Evolutionary conservation across 2,113 vertebrate species (phyloP).

Genomic region (Melanocharis versteri): DNA sequence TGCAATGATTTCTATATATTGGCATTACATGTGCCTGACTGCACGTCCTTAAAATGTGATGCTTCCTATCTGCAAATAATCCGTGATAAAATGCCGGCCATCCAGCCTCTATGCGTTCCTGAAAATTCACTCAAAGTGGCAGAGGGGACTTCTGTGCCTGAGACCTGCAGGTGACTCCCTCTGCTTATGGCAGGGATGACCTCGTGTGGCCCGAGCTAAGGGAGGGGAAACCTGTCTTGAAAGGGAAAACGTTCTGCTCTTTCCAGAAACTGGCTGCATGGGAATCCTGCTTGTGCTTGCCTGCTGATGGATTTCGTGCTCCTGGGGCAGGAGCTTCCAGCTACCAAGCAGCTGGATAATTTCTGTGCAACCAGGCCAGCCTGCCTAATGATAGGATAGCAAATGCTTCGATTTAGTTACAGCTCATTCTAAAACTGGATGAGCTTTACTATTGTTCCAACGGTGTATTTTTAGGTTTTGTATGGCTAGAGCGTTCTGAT

Average conservation of each 20-base stretch:
- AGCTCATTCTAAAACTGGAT: not conserved
- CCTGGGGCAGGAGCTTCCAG: not conserved
- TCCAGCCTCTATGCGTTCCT: fast-evolving
- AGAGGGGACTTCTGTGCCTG: not conserved
- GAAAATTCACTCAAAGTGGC: not conserved
- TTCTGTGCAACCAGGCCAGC: not conserved
- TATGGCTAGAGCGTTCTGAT: not conserved
- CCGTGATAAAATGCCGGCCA: not conserved
- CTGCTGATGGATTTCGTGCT: not conserved
- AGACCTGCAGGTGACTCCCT: not conserved
- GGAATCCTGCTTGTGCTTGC: not conserved
- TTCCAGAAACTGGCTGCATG: not conserved
- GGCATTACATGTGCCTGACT: not conserved
- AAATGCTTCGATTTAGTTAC: not conserved
- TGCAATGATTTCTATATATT: not conserved
- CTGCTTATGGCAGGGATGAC: not conserved
- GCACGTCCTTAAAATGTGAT: not conserved
- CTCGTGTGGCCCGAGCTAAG: fast-evolving
- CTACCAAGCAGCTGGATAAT: not conserved
- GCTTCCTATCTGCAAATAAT: not conserved
- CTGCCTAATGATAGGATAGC: not conserved
- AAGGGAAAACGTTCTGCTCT: not conserved
- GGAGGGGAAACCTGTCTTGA: not conserved
- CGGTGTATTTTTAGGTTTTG: not conserved
- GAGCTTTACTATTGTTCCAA: not conserved